A percentile compares a stretch with the other conserved stretches of the same genome.
Evolutionary conservation across 2,797 vertebrate species (phyloP).

Genomic region (Denticeps clupeoides): DNA sequence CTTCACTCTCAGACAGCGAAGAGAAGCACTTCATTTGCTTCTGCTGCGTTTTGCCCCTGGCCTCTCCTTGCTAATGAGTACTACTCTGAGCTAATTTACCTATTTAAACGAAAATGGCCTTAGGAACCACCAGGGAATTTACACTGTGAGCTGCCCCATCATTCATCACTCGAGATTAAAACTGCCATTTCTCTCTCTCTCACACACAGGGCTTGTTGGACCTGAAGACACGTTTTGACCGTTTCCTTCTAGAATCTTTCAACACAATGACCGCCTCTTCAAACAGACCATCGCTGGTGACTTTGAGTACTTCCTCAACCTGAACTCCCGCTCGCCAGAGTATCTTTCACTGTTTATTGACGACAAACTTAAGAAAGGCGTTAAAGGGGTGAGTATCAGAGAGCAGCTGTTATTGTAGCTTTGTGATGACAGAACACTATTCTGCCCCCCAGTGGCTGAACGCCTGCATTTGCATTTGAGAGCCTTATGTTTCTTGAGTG

Average conservation of each 20-base stretch:
- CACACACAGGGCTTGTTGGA: constrained; percentile 78
- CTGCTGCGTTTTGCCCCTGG: too few relatives aligned
- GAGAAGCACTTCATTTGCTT: too few relatives aligned
- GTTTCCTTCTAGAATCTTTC: constrained; percentile 91
- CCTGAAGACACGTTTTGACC: constrained; percentile 91
- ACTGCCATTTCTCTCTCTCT: neutral
- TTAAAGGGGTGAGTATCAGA: constrained; percentile 79
- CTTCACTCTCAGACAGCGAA: too few relatives aligned
- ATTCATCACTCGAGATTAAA: neutral
- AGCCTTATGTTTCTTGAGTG: too few relatives aligned
- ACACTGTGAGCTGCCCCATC: neutral
- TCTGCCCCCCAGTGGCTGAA: too few relatives aligned
- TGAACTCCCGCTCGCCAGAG: constrained; percentile 96
- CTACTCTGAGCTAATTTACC: neutral
- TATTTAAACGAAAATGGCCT: neutral
- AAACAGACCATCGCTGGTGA: constrained; percentile 96
- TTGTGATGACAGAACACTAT: too few relatives aligned
- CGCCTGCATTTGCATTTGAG: too few relatives aligned
- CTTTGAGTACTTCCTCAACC: constrained; percentile 97
- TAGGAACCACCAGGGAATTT: neutral
- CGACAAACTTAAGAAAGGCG: constrained; percentile 96
- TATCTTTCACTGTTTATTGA: constrained; percentile 98
- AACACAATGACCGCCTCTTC: constrained; percentile 91
- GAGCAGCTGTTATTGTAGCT: too few relatives aligned
- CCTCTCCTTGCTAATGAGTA: too few relatives aligned